Base-by-base conservation (phyloP, 1,140 invertebrate genomes). In the Diorhabda carinulata region DNA sequence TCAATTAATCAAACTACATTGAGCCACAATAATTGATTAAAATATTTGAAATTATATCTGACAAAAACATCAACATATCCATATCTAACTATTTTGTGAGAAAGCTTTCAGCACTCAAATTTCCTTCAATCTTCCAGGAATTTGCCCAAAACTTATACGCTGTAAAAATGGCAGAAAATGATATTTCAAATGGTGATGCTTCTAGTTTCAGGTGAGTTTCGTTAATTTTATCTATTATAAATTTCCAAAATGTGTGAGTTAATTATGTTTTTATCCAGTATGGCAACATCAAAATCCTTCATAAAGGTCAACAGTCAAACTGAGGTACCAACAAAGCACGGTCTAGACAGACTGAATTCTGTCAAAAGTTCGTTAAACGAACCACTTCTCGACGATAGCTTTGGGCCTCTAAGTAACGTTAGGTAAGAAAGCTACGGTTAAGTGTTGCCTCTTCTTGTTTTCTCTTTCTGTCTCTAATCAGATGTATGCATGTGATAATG, bases 221-320 rank as follows among this genome's bases (percentile, higher is more conserved):
- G 5, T 52, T 52, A 5, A 52, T 52, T 52, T 52, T 52, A 52
- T n/a, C 3, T 52, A 0, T 52, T 52, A 52, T 8, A 52, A 52
- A 52, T 8, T 3, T 52, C 2, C 8, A 52, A 52, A 52, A 5
- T 6, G 8, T 52, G 5, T 6, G 6, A 52, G n/a, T 8, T 52
- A 52, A 52, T n/a, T 2, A 52, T 8, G 4, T 41, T 66, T 57
- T 56, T 66, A 25, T 57, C 41, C 63, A 83, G 81, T 69, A 80
- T 83, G 81, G 86, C 87, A 44, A 90, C 90, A n/a, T 94, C 93
- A 0, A 94, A 94, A 78, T 92, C 92, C 2, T 95, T 95, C 76
- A 95, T 96, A 74, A 94, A 94, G 83, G 93, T 92, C 57, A 96
- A 94, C 79, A 95, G 93, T 78, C 89, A 93, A 78, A 89, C 89